Evolutionary conservation across 1,140 invertebrate species (phyloP).

Genomic region (Drosophila lini): DNA sequence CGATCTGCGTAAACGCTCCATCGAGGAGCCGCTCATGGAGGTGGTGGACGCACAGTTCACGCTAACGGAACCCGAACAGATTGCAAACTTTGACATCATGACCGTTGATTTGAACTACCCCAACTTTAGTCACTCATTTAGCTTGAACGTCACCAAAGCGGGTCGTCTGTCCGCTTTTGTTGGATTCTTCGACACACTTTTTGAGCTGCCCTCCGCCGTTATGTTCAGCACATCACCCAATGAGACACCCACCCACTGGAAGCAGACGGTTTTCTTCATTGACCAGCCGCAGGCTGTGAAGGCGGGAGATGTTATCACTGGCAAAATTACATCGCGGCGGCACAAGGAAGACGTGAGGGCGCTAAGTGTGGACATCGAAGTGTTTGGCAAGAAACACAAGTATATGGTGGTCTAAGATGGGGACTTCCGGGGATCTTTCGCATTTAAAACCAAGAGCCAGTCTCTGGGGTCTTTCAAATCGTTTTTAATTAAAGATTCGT

Average conservation of each 20-base stretch:
- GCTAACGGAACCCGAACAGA: slow-evolving; percentile 89
- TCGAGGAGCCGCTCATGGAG: slow-evolving; percentile 95
- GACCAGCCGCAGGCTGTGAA: slow-evolving; percentile 89
- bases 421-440: background rate
- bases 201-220: slow-evolving; percentile 89
- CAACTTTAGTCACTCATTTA: slow-evolving; percentile 92
- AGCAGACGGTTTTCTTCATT: slow-evolving; percentile 97
- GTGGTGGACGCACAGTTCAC: slow-evolving; percentile 91
- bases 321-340: slow-evolving; percentile 88
- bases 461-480: slow-evolving; percentile 51
- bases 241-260: slow-evolving; percentile 96
- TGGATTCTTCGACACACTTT: slow-evolving; percentile 97
- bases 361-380: slow-evolving; percentile 85
- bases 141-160: slow-evolving; percentile 88
- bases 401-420: slow-evolving; percentile 67
- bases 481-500: slow-evolving; percentile 71
- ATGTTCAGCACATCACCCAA: slow-evolving; percentile 91
- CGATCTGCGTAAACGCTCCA: slow-evolving; percentile 94
- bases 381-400: slow-evolving; percentile 64
- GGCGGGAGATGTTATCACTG: slow-evolving; percentile 89
- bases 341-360: slow-evolving; percentile 87
- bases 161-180: slow-evolving; percentile 94
- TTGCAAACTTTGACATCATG: slow-evolving; percentile 91
- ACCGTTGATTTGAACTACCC: slow-evolving; percentile 92
- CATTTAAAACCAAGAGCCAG: background rate